phyloP scores from a whole-genome alignment of 2,113 vertebrate genomes.

The Stigmatopora nigra region DNA sequence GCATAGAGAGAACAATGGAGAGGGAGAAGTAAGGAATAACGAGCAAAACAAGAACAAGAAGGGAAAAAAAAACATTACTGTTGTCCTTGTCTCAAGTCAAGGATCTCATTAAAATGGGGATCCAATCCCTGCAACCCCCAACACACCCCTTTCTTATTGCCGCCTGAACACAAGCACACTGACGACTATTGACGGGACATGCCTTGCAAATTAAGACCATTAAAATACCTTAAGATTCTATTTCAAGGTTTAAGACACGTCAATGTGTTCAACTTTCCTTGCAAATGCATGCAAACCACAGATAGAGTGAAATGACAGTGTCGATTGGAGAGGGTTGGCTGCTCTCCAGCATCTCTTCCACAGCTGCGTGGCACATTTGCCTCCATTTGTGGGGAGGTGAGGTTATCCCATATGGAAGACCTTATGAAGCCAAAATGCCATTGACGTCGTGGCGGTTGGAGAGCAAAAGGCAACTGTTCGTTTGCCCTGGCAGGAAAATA shows the following conservation, averaged over 20 bases:
- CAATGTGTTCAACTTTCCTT: conserved; percentile 12
- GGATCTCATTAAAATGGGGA: conserved; percentile 72
- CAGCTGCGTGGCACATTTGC: conserved; percentile 57
- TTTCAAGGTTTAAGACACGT: conserved; percentile 13
- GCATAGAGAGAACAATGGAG: conserved; percentile 18
- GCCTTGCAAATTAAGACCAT: background rate
- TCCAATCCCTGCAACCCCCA: conserved; percentile 41
- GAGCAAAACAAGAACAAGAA: conserved; percentile 19
- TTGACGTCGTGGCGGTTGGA: conserved; percentile 32
- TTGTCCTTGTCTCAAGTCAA: conserved; percentile 66
- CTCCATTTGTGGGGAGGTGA: conserved; percentile 41
- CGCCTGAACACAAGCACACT: conserved; percentile 37
- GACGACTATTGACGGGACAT: conserved; percentile 43
- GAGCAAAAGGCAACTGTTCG: conserved; percentile 33
- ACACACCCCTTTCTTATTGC: conserved; percentile 21
- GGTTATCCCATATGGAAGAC: conserved; percentile 36
- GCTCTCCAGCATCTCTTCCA: conserved; percentile 45
- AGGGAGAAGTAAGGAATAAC: conserved; percentile 15
- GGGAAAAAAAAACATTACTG: conserved; percentile 33
- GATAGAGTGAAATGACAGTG: conserved; percentile 44
- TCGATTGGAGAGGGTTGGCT: conserved; percentile 40
- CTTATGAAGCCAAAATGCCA: conserved; percentile 38
- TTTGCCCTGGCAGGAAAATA: conserved; percentile 21
- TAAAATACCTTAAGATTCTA: conserved; percentile 10
- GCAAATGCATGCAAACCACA: conserved; percentile 33